These are phyloP conservation scores for Bucco capensis DNA, from an alignment of 2,113 vertebrate genomes.

Conservation along the genomic window DNA sequence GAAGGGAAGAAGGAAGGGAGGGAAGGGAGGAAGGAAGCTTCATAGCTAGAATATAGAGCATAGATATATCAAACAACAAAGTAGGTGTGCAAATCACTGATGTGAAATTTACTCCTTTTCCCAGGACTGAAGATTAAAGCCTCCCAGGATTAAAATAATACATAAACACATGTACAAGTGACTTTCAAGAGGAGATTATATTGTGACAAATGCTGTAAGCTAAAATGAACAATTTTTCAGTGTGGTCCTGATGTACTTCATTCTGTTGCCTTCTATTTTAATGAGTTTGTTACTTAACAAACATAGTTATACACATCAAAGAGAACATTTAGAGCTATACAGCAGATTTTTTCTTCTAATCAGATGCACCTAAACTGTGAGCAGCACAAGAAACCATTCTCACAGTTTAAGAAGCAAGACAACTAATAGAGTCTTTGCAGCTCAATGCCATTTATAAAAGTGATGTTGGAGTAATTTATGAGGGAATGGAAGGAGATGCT, in stretches of 20 bases:
- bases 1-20: too few relatives aligned
- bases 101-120: not conserved
- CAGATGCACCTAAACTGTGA: not conserved
- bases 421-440: not conserved
- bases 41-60: not conserved
- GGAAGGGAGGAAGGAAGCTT: not conserved
- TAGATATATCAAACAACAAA: not conserved
- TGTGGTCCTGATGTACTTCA: constrained; percentile 19
- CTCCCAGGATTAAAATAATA: not conserved
- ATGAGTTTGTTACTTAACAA: constrained; percentile 54
- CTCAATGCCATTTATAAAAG: not conserved
- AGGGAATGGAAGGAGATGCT: not conserved
- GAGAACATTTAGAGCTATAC: not conserved
- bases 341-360: constrained; percentile 16
- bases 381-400: not conserved
- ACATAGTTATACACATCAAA: not conserved
- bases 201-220: constrained; percentile 4
- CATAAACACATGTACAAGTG: not conserved
- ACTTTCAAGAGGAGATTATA: not conserved
- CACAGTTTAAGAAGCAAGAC: not conserved
- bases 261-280: constrained; percentile 57
- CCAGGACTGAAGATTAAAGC: not conserved
- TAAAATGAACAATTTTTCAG: constrained; percentile 47
- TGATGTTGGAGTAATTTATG: not conserved
- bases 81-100: not conserved